Base-by-base conservation (phyloP, 2,797 vertebrate genomes). In the Mus minutoides region DNA sequence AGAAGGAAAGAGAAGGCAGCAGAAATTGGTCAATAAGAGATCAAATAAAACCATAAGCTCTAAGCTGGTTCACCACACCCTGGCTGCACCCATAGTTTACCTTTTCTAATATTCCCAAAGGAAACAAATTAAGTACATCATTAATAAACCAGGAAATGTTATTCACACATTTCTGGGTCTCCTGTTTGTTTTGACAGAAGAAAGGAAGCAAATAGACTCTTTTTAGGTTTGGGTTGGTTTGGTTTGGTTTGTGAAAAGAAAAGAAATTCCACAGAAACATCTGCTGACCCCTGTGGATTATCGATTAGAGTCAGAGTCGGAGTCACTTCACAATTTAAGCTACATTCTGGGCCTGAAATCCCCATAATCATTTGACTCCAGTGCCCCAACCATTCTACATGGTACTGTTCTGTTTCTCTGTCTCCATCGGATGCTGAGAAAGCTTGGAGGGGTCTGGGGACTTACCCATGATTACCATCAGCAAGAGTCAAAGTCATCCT, bases 91-190 rank as follows among this genome's bases (percentile, higher is more conserved):
- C 31, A n/a, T 22, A 6, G 92, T 73, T 80, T 60, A 67, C 46
- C 49, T 26, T 37, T 69, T 69, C 9, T 52, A 83, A 16, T 71
- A 71, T 69, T 90, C 93, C 90, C 24, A 83, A 95, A 92, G 40
- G 43, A 91, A 94, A 82, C 64, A 4, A 83, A 67, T 76, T 91
- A 60, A 34, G 71, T 54, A 17, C 29, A 89, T 52, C 24, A 64
- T 3, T 87, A 95, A 96, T 88, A 93, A 91, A 56, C 73, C 54
- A 84, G 76, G 6, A 95, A 14, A 77, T 1, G 75, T 88, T 40
- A 31, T 49, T 71, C 29, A 40, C 76, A 95, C 22, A 56, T 93
- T 92, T 88, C 37, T 52, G 31, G 56, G 24, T 92, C 78, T 73
- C 54, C 29, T 92, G 9, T 94, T 73, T 54, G 58, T 71, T 92